These are phyloP conservation scores for Pangasius krempfi DNA, from an alignment of 2,797 vertebrate species.

Conservation along the genomic window DNA sequence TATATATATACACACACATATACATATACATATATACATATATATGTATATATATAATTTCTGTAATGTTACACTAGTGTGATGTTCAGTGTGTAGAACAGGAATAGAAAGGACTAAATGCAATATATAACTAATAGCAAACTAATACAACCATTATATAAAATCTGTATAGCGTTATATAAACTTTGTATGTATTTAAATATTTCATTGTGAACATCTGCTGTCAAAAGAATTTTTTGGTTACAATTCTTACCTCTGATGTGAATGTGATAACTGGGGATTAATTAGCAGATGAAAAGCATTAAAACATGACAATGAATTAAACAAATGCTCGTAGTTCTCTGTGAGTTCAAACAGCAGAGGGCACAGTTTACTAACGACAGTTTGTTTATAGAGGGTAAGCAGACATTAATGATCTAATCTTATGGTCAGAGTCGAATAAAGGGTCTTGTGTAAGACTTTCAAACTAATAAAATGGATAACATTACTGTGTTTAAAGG, in stretches of 20 bases:
- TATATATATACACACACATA: no score
- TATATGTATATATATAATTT: not conserved
- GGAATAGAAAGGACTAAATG: not conserved
- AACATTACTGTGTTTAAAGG: not conserved
- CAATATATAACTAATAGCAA: not conserved
- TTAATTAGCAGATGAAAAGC: not conserved
- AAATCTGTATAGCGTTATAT: not conserved
- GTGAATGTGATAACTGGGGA: not conserved
- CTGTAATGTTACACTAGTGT: not conserved
- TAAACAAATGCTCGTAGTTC: not conserved
- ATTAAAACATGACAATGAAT: not conserved
- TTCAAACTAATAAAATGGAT: not conserved
- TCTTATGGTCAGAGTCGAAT: not conserved
- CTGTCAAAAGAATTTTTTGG: not conserved
- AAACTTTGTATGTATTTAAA: not conserved
- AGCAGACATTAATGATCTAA: not conserved
- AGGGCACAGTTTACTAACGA: constrained; percentile 29
- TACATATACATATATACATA: no score
- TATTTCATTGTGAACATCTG: not conserved
- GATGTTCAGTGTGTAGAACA: not conserved
- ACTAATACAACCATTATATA: not conserved
- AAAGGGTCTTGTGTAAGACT: not conserved
- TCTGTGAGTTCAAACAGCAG: constrained; percentile 16
- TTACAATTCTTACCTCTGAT: no score
- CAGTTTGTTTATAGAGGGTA: not conserved